Evolutionary conservation across 2,113 vertebrate species (phyloP).

Genomic region (Eulacestoma nigropectus): DNA sequence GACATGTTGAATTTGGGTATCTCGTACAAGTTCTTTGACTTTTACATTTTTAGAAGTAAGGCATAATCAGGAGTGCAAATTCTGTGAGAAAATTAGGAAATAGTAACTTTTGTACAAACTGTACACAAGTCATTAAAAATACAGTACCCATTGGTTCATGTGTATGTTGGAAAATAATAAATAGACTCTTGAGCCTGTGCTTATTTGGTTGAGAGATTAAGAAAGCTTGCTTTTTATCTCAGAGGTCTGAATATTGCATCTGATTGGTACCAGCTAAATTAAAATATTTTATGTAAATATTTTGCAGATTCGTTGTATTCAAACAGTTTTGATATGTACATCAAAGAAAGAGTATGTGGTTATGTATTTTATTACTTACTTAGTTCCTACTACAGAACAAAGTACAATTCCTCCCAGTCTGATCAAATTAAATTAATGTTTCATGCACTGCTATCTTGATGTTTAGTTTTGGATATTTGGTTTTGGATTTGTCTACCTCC

Average conservation of each 20-base stretch:
- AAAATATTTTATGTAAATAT: neutral
- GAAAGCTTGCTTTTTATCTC: neutral
- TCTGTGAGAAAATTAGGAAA: neutral
- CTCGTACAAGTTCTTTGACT: neutral
- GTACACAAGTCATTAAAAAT: neutral
- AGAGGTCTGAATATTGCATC: neutral
- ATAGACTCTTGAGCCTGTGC: neutral
- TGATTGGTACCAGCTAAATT: neutral
- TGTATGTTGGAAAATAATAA: neutral
- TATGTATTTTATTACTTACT: neutral
- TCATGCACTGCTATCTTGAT: neutral
- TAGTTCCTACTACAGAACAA: neutral
- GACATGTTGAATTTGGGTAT: neutral
- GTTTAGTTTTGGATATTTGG: neutral
- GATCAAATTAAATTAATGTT: neutral
- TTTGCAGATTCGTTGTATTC: neutral
- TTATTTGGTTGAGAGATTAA: neutral
- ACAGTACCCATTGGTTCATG: neutral
- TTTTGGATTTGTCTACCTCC: neutral
- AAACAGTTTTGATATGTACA: neutral
- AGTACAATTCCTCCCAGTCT: neutral
- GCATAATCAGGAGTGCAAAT: neutral
- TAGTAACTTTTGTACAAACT: neutral
- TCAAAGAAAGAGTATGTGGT: neutral
- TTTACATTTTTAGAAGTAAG: neutral